phyloP scores from a whole-genome alignment of 2,888 invertebrate genomes.

The Ophion costatus region DNA sequence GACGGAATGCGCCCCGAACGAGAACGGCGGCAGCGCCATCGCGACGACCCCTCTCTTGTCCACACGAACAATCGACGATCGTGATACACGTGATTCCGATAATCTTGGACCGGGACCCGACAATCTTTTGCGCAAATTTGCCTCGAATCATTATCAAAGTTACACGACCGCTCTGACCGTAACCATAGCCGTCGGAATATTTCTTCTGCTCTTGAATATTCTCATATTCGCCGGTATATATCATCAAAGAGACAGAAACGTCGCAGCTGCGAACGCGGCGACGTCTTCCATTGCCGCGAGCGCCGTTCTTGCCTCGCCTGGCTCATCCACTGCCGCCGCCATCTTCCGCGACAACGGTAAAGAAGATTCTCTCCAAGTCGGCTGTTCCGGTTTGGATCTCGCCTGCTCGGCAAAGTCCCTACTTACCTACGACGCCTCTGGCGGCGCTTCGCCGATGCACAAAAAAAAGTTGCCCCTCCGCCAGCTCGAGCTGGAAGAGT shows the following conservation, averaged over 20 bases:
- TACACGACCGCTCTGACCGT: slow-evolving; percentile 95
- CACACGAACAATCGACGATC: slow-evolving; percentile 48
- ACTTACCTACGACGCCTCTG: slow-evolving; percentile 69
- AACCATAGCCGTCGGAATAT: slow-evolving; percentile 94
- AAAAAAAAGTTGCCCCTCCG: slow-evolving; percentile 82
- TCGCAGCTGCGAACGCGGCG: slow-evolving; percentile 73
- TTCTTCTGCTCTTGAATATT: slow-evolving; percentile 91
- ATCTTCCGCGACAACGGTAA: slow-evolving; percentile 87
- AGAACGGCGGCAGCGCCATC: slow-evolving; percentile 65
- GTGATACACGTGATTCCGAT: slow-evolving; percentile 77
- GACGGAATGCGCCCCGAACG: slow-evolving; percentile 91
- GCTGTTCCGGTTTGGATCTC: slow-evolving; percentile 88
- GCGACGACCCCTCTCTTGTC: slow-evolving; percentile 1
- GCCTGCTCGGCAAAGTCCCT: slow-evolving; percentile 64
- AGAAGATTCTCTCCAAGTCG: slow-evolving; percentile 90
- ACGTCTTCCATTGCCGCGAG: slow-evolving; percentile 73
- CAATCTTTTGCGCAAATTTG: slow-evolving; percentile 90
- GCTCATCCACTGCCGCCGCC: neutral
- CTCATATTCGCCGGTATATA: slow-evolving; percentile 95
- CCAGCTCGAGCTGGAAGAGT: slow-evolving; percentile 88
- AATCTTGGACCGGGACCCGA: slow-evolving; percentile 87
- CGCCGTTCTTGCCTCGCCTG: neutral
- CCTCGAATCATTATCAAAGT: slow-evolving; percentile 94
- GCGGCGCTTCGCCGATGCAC: slow-evolving; percentile 74
- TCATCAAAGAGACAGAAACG: slow-evolving; percentile 89